Evolutionary conservation across 2,888 invertebrate genomes (phyloP).

Genomic region (Alitta virens): DNA sequence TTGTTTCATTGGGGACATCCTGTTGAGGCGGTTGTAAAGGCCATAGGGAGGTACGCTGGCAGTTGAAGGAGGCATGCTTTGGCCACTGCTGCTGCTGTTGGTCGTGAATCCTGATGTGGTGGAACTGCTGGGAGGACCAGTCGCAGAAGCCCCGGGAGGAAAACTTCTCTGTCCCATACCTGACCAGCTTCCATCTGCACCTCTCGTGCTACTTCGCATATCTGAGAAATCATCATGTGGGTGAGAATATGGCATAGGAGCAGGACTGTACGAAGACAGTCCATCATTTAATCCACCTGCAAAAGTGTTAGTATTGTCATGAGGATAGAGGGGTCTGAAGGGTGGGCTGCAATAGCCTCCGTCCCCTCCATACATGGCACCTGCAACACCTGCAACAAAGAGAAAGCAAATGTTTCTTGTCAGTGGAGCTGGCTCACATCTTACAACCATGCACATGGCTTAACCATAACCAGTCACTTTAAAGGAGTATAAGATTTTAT

Average conservation of each 20-base stretch:
- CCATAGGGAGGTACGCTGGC: neutral
- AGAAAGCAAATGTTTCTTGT: too few relatives aligned
- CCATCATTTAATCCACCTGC: neutral
- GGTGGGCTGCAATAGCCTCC: neutral
- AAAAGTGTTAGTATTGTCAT: slow-evolving; percentile 1
- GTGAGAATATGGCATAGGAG: neutral
- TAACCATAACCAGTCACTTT: too few relatives aligned
- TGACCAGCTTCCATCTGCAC: neutral
- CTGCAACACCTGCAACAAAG: neutral
- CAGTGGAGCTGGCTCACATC: too few relatives aligned
- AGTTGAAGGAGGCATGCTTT: neutral
- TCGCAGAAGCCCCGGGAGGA: neutral
- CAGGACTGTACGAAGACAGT: neutral
- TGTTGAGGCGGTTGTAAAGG: neutral
- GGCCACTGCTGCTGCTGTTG: neutral
- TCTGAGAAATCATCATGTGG: slow-evolving; percentile 7
- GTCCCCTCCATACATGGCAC: neutral
- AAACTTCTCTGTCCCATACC: neutral
- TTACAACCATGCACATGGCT: too few relatives aligned
- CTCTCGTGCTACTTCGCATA: neutral
- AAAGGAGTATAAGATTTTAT: too few relatives aligned
- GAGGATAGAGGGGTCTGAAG: neutral
- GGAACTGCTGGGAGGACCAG: neutral
- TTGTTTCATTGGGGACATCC: neutral
- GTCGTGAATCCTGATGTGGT: neutral